Percentiles rank a stretch among this genome's conserved stretches.
Evolutionary conservation across 2,113 vertebrate species (phyloP).

Genomic region (Grammomys dolichurus): DNA sequence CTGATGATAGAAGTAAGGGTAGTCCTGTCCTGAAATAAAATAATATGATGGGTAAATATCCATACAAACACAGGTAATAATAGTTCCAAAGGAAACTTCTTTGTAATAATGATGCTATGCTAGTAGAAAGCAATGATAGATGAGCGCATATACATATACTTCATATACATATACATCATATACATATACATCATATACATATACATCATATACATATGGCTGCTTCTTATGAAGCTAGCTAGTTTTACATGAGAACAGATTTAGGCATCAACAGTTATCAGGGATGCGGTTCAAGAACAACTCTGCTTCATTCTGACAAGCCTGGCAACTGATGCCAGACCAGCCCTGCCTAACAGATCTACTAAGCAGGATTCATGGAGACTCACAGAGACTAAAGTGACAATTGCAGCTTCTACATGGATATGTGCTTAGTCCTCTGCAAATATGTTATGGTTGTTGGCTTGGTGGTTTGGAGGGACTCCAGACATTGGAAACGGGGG

Average conservation of each 20-base stretch:
- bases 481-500: not conserved
- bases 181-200: too few relatives aligned
- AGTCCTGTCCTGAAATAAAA: slow-evolving; percentile 40
- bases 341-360: too few relatives aligned
- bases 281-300: not conserved
- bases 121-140: not conserved
- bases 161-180: not conserved
- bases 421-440: not conserved
- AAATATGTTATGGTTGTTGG: not conserved
- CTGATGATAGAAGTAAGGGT: not conserved
- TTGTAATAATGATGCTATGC: not conserved
- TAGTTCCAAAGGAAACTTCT: not conserved
- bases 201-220: not conserved
- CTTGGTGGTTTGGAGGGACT: not conserved
- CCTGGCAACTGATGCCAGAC: not conserved
- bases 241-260: not conserved
- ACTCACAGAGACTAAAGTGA: not conserved
- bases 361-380: not conserved
- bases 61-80: not conserved
- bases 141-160: not conserved
- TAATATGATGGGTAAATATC: slow-evolving; percentile 27
- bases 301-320: not conserved
- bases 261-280: not conserved
- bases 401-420: too few relatives aligned
- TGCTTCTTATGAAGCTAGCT: not conserved